A percentile compares a stretch with the other conserved stretches of the same genome.
Conservation (phyloP, 2,888 invertebrate genomes). For the Mimachlamys varia region DNA sequence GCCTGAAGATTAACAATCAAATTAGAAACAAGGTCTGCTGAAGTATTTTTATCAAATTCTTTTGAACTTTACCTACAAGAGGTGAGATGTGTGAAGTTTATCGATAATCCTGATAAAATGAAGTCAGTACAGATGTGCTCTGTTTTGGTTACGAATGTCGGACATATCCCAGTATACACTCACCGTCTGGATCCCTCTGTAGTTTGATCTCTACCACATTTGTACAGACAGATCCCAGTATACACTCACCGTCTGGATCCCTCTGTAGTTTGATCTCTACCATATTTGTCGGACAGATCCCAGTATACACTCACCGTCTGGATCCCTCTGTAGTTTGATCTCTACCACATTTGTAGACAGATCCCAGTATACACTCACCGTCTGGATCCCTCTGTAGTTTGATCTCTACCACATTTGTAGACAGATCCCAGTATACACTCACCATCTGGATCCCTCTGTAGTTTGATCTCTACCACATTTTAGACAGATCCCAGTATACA, state of each 20-base stretch:
- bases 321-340: slow-evolving; percentile 17
- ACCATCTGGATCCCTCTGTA: slow-evolving; percentile 1
- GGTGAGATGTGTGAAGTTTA: too few species aligned
- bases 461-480: not conserved
- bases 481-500: too few species aligned
- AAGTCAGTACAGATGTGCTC: too few species aligned
- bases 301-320: not conserved
- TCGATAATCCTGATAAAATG: too few species aligned
- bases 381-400: slow-evolving; percentile 19
- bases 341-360: not conserved
- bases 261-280: slow-evolving; percentile 18
- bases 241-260: not conserved
- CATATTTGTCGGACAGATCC: not conserved
- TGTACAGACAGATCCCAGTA: too few species aligned
- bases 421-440: too few species aligned
- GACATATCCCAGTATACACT: too few species aligned
- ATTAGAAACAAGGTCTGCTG: too few species aligned
- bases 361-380: not conserved
- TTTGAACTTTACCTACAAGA: too few species aligned
- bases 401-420: not conserved
- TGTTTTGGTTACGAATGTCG: too few species aligned
- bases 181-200: not conserved
- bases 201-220: slow-evolving; percentile 11
- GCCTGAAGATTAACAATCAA: too few species aligned
- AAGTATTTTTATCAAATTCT: too few species aligned